A percentile compares a stretch with the other conserved stretches of the same genome.
phyloP scores from a whole-genome alignment of 2,797 vertebrate genomes.

The Chiloscyllium punctatum region DNA sequence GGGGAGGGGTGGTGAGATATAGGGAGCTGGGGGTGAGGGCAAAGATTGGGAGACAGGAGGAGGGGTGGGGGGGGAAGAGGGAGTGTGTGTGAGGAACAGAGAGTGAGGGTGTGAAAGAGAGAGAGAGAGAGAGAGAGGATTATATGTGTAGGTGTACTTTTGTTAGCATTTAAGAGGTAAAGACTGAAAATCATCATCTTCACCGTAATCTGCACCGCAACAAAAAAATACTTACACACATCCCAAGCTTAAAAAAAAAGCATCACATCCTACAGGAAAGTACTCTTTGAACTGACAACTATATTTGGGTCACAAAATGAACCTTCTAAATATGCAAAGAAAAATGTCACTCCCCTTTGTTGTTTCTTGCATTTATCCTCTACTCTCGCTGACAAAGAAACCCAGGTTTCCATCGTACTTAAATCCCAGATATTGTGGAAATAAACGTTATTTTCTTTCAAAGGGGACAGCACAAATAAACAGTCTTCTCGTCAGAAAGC shows the following conservation, averaged over 20 bases:
- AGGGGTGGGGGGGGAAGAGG: too few species aligned
- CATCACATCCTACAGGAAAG: too few species aligned
- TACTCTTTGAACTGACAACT: not conserved
- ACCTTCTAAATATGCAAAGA: not conserved
- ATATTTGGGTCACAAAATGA: not conserved
- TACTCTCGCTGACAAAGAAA: not conserved
- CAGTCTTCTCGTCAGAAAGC: not conserved
- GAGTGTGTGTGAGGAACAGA: too few species aligned
- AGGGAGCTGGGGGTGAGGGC: too few species aligned
- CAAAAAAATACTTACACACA: not conserved
- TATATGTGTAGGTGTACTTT: not conserved
- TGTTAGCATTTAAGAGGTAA: not conserved
- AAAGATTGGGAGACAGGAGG: too few species aligned
- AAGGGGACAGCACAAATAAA: too few species aligned
- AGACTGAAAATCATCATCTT: not conserved
- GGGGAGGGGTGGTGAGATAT: too few species aligned
- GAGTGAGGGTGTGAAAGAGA: too few species aligned
- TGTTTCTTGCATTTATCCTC: not conserved
- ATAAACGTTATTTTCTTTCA: not conserved
- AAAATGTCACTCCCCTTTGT: not conserved
- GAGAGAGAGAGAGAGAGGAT: too few species aligned
- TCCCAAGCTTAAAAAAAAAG: not conserved
- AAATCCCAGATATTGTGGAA: slow-evolving; percentile 8
- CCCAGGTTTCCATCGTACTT: not conserved
- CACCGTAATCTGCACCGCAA: too few species aligned